phyloP scores from a whole-genome alignment of 1,140 invertebrate species.

The Ceratina australensis region DNA sequence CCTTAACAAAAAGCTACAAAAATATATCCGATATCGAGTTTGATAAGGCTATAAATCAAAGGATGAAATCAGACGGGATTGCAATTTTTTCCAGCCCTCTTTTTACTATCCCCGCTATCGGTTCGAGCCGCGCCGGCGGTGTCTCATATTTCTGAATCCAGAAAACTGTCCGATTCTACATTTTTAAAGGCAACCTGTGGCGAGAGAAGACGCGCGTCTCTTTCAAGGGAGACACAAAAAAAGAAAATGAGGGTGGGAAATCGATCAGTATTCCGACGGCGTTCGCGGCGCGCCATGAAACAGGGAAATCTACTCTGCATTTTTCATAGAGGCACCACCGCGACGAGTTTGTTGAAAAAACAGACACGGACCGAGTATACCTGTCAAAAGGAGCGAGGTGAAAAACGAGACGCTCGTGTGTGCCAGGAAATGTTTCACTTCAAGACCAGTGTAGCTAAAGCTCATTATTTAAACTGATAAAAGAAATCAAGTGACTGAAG shows the following conservation, averaged over 20 bases:
- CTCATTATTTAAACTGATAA: no score
- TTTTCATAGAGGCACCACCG: neutral
- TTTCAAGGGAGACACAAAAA: neutral
- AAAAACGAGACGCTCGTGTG: no score
- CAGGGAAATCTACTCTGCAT: constrained; percentile 28
- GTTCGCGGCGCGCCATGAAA: constrained; percentile 9
- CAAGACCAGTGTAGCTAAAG: no score
- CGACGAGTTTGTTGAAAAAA: constrained; percentile 7
- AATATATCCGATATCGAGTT: no score
- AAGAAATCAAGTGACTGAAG: no score
- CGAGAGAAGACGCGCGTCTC: neutral
- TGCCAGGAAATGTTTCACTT: no score
- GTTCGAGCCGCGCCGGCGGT: neutral
- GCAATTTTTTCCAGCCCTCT: no score
- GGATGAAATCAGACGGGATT: no score
- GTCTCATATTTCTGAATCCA: no score
- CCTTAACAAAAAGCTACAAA: no score
- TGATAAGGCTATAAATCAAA: no score
- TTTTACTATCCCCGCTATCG: no score
- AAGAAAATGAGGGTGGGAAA: neutral
- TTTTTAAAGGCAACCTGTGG: constrained; percentile 32
- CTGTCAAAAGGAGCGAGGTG: neutral
- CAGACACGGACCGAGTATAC: constrained; percentile 18
- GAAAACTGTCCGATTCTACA: neutral
- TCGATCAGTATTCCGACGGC: constrained; percentile 9